These are phyloP conservation scores for Lordiphosa mommai DNA, from an alignment of 1,140 invertebrate genomes.

Conservation along the genomic window DNA sequence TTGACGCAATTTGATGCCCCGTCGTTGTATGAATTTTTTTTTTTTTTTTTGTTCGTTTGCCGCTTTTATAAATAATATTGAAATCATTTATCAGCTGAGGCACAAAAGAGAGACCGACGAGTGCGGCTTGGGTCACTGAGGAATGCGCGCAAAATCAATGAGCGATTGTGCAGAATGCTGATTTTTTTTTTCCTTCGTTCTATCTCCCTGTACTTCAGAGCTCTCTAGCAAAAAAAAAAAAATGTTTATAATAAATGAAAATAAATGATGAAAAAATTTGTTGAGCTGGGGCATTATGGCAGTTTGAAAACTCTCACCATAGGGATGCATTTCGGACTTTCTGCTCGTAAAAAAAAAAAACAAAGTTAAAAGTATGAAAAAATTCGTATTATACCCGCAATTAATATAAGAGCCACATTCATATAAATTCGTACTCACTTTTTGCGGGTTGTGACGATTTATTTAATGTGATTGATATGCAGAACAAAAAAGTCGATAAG, in stretches of 20 bases:
- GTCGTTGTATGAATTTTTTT: conserved; percentile 16
- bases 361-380: too few relatives aligned
- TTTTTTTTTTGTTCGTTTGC: neutral
- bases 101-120: conserved; percentile 4
- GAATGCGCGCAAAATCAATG: conserved; percentile 9
- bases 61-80: conserved; percentile 11
- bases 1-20: conserved; percentile 52
- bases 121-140: neutral
- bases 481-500: too few relatives aligned
- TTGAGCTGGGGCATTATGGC: too few relatives aligned
- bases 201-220: neutral
- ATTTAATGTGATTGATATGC: too few relatives aligned
- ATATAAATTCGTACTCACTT: too few relatives aligned
- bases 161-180: conserved; percentile 6
- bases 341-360: too few relatives aligned
- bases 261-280: conserved; percentile 5
- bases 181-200: too few relatives aligned
- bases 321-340: too few relatives aligned
- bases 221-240: neutral
- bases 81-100: conserved; percentile 2
- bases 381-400: too few relatives aligned
- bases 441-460: too few relatives aligned
- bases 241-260: conserved; percentile 16
- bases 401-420: too few relatives aligned
- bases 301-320: too few relatives aligned